Base-by-base conservation (phyloP, 2,797 vertebrate species). In the Monodelphis domestica region DNA sequence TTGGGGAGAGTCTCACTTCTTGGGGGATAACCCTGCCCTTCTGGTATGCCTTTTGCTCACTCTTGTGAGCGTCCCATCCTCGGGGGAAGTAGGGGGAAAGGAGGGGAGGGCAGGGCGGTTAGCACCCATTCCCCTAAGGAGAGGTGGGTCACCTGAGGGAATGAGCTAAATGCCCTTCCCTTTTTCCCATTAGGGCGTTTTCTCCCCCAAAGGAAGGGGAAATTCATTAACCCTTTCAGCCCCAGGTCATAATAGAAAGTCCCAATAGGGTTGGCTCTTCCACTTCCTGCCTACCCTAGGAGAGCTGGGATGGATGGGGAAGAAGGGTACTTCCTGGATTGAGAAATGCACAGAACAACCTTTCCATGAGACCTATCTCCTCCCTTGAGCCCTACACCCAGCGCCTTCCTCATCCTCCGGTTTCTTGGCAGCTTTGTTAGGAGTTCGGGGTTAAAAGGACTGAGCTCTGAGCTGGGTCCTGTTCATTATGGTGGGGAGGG, bases 121-220 rank as follows among this genome's bases (percentile, higher is more conserved):
- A n/a, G n/a, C n/a, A n/a, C n/a, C n/a, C n/a, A n/a, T n/a, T n/a
- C n/a, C n/a, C n/a, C n/a, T 56, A 78, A 91, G 63, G 87, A 89
- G 45, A 90, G 38, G 3, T 50, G 26, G 38, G 38, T 78, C 3
- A 26, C 70, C 24, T 84, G 2, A 45, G 70, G 70, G 38, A 84
- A 26, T 45, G 70, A 78, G 38, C 17, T 45, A 78, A 78, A 3
- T 94, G 55, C 84, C 92, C 57, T 92, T 56, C 45, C 94, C 94
- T 52, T 90, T 55, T 57, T 93, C 88, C 63, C 57, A 91, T 93
- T 94, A 55, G 87, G 96, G 96, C 92, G 87, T 90, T 93, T 24
- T 92, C 29, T 87, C 54, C 63, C 92, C 96, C 93, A 95, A 95
- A 96, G 96, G 96, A 96, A 97, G 96, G 97, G 97, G 97, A 95